Base-by-base conservation (phyloP, 2,888 invertebrate genomes). In the Temnothorax ravouxi region DNA sequence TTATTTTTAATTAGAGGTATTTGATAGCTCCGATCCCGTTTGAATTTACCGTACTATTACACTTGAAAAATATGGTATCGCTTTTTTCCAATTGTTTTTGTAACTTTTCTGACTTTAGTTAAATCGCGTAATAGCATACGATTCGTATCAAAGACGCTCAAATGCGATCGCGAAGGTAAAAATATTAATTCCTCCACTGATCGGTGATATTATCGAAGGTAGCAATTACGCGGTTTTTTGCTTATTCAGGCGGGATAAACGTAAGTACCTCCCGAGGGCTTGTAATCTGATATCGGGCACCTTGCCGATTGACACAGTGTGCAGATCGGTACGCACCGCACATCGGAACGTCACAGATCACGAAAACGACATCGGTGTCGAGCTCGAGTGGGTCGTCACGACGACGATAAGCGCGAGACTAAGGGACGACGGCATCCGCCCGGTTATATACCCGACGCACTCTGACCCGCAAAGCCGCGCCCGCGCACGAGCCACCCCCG, bases 391-490 rank as follows among this genome's bases (percentile, higher is more conserved):
- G 84, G 67, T 85, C 90, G 91, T 87, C 92, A 86, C 91, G 90
- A 87, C 92, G 92, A 91, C 93, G 92, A 91, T 92, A 92, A 92
- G 91, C 94, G 94, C 93, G 91, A 93, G 91, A 94, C 94, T 94
- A 91, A 93, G 92, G 93, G 90, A 92, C 92, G 93, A 91, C 90
- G 93, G 93, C 93, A 93, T 92, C 93, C 94, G 93, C 94, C 94
- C 94, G 93, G 93, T 94, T 94, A 94, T 94, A 94, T 94, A 94
- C 93, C 93, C 93, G 89, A 93, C 93, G 92, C 94, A 93, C 93
- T 94, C 92, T 93, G 94, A 94, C 94, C 94, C 93, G 94, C 94
- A 93, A 93, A 93, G 93, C 92, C 92, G 93, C 94, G 94, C 94
- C 93, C 91, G 94, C 94, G 94, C 94, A 93, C 85, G 86, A 93